phyloP scores from a whole-genome alignment of 1,140 invertebrate species.

The Drosophila sulfurigaster region DNA sequence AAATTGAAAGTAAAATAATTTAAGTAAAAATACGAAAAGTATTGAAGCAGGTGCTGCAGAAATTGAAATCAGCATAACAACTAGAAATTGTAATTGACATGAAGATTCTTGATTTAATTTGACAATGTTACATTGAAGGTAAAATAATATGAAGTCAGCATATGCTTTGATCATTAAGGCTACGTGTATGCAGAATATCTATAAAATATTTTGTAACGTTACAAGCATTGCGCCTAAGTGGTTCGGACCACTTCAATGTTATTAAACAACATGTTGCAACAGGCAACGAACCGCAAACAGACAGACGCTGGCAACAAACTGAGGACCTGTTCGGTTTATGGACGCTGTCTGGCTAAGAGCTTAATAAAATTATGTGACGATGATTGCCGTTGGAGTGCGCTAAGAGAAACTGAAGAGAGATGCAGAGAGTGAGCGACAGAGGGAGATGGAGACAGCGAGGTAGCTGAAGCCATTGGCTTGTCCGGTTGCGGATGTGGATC shows the following conservation, averaged over 20 bases:
- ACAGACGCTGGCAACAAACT: constrained; percentile 23
- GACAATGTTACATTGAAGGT: no score
- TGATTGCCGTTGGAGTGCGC: constrained; percentile 60
- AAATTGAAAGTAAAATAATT: no score
- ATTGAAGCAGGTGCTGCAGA: no score
- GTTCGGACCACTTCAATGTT: constrained; percentile 28
- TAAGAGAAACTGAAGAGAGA: not conserved
- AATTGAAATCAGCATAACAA: not conserved
- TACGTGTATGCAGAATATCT: not conserved
- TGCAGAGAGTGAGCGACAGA: not conserved
- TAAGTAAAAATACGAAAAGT: no score
- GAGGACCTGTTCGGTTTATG: constrained; percentile 30
- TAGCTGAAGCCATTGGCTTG: constrained; percentile 35
- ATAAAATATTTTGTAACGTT: constrained; percentile 10
- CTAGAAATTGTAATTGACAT: not conserved
- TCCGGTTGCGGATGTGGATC: constrained; percentile 49
- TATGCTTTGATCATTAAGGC: constrained; percentile 4
- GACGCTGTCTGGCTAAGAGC: constrained; percentile 64
- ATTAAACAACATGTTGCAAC: constrained; percentile 46
- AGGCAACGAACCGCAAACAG: constrained; percentile 40
- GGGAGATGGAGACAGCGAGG: not conserved
- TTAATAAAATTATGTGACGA: constrained; percentile 84
- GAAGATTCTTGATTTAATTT: not conserved
- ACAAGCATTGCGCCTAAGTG: constrained; percentile 28
- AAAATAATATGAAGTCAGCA: not conserved